Evolutionary conservation across 2,797 vertebrate genomes (phyloP).

Genomic region (Typhlichthys eigenmanni): DNA sequence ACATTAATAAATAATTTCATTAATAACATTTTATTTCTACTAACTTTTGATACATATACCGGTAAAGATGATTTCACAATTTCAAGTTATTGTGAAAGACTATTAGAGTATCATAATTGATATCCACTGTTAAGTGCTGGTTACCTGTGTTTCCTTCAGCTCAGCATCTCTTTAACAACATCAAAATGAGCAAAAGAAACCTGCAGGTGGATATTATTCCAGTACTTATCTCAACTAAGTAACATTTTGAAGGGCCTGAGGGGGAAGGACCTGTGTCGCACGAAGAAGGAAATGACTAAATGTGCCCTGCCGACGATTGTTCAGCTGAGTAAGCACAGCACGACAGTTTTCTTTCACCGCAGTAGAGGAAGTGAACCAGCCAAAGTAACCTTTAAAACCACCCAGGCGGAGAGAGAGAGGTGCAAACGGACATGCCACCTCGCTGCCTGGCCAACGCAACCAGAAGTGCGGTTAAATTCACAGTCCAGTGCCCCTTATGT

Average conservation of each 20-base stretch:
- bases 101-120: no score
- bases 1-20: no score
- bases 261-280: constrained; percentile 13
- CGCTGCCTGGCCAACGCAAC: constrained; percentile 1
- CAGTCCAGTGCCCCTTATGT: constrained; percentile 22
- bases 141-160: constrained; percentile 7
- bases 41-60: no score
- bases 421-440: constrained; percentile 11
- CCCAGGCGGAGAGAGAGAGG: constrained; percentile 36
- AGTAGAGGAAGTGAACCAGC: constrained; percentile 26
- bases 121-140: no score
- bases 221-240: constrained; percentile 17
- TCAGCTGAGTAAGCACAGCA: constrained; percentile 60
- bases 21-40: no score
- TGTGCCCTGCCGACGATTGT: constrained; percentile 38
- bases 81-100: no score
- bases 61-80: no score
- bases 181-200: neutral
- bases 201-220: constrained; percentile 20
- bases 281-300: constrained; percentile 37
- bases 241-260: constrained; percentile 4
- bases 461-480: constrained; percentile 31
- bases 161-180: constrained; percentile 14
- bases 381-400: constrained; percentile 58
- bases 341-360: constrained; percentile 21